Conservation (phyloP, 1,140 invertebrate species). For the Drosophila elegans region DNA sequence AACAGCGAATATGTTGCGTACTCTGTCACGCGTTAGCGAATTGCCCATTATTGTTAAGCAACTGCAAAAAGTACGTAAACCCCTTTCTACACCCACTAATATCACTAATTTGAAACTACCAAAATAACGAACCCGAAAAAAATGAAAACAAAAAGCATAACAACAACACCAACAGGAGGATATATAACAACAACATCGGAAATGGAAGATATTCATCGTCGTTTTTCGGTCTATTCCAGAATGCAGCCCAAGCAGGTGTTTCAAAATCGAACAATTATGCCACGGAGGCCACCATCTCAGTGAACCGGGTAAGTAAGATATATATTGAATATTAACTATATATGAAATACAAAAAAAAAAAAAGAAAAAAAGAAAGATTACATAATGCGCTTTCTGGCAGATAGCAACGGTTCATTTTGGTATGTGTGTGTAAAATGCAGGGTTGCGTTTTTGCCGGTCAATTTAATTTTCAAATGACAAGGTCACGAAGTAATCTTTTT, state of each 20-base stretch:
- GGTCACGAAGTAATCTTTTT: conserved; percentile 39
- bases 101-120: conserved; percentile 40
- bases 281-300: conserved; percentile 82
- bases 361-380: conserved; percentile 46
- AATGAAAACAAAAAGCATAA: conserved; percentile 25
- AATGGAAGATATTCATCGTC: conserved; percentile 75
- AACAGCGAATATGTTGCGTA: conserved; percentile 75
- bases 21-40: conserved; percentile 77
- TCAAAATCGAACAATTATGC: conserved; percentile 83
- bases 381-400: conserved; percentile 61
- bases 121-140: conserved; percentile 14
- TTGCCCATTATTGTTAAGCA: conserved; percentile 79
- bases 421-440: conserved; percentile 39
- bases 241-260: conserved; percentile 72
- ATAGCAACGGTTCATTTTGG: conserved; percentile 13
- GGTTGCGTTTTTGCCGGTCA: conserved; percentile 61
- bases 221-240: conserved; percentile 85
- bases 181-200: conserved; percentile 31
- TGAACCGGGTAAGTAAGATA: conserved; percentile 70
- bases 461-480: conserved; percentile 36
- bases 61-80: conserved; percentile 84
- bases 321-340: not conserved
- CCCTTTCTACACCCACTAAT: conserved; percentile 35
- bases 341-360: conserved; percentile 20
- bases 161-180: conserved; percentile 26